Conservation (phyloP, 2,797 vertebrate species). For the Parauchenoglanis punctatus region DNA sequence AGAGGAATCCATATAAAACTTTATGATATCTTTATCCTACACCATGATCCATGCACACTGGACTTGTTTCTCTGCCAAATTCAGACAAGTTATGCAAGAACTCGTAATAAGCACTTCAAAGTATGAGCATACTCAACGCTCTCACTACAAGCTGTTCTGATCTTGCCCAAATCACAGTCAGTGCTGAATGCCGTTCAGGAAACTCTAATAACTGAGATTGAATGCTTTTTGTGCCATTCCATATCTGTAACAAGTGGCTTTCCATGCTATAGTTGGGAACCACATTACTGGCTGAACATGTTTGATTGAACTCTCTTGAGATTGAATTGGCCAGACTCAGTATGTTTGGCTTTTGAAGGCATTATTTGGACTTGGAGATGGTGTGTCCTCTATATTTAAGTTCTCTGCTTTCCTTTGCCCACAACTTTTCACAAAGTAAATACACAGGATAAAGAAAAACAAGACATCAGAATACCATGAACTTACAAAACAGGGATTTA, state of each 20-base stretch:
- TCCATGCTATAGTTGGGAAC: neutral
- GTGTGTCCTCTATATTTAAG: neutral
- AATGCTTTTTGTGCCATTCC: neutral
- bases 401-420: neutral
- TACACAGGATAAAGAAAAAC: neutral
- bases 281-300: neutral
- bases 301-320: constrained; percentile 16
- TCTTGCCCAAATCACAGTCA: neutral
- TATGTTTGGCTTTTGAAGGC: constrained; percentile 3
- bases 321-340: neutral
- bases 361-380: constrained; percentile 1
- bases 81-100: neutral
- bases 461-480: neutral
- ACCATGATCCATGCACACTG: neutral
- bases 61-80: neutral
- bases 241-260: neutral
- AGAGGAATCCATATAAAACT: neutral
- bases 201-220: neutral
- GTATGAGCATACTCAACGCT: neutral
- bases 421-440: constrained; percentile 10
- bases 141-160: neutral
- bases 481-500: constrained; percentile 1
- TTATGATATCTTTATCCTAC: neutral
- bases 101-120: neutral
- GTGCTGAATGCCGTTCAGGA: neutral